phyloP scores from a whole-genome alignment of 2,113 vertebrate genomes.

The Caretta caretta region DNA sequence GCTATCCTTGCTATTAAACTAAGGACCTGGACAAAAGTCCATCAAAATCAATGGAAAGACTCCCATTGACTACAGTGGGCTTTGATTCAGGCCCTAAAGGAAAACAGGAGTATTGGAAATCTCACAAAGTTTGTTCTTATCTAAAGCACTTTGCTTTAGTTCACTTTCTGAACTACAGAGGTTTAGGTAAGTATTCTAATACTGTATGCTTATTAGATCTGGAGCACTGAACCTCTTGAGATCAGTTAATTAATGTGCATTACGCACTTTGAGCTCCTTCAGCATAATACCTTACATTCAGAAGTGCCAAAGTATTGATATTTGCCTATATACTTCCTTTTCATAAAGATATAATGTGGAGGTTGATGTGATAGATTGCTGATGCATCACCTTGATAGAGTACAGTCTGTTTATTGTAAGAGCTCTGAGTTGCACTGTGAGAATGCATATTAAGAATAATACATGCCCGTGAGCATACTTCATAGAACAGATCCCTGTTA shows the following conservation, averaged over 20 bases:
- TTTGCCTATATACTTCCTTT: not conserved
- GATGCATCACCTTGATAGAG: not conserved
- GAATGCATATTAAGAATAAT: not conserved
- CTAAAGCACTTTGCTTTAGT: not conserved
- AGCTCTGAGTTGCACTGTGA: fast-evolving
- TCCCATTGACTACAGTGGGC: not conserved
- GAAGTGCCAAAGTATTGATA: not conserved
- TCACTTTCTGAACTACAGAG: not conserved
- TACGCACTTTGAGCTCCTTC: not conserved
- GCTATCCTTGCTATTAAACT: not conserved
- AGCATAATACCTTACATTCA: not conserved
- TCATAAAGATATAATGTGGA: not conserved
- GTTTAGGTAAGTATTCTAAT: not conserved
- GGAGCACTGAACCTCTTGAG: not conserved
- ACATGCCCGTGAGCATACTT: not conserved
- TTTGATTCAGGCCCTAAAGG: fast-evolving
- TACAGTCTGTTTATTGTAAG: not conserved
- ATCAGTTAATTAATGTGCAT: not conserved
- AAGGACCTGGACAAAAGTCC: not conserved
- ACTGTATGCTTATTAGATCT: not conserved
- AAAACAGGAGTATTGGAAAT: not conserved
- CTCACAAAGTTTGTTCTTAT: not conserved
- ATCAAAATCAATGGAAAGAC: not conserved
- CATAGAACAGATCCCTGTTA: not conserved
- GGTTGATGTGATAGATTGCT: not conserved